Conservation (phyloP, 2,888 invertebrate species). For the Aelia acuminata region DNA sequence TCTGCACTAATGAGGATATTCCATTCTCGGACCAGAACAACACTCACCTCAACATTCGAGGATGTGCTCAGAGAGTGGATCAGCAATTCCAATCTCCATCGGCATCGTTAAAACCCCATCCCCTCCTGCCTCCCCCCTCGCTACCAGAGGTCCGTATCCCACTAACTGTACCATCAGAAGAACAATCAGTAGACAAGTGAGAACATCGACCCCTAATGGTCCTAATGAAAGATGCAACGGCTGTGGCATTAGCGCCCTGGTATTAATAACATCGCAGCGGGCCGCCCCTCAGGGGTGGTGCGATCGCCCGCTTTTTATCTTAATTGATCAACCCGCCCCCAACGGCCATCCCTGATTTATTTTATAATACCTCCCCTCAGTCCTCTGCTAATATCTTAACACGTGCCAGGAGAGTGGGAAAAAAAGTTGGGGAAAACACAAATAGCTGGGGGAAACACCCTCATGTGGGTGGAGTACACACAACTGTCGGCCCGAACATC, state of each 20-base stretch:
- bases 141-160: neutral
- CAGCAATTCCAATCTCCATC: neutral
- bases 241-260: neutral
- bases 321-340: conserved; percentile 50
- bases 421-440: conserved; percentile 2
- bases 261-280: conserved; percentile 48
- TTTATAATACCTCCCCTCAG: conserved; percentile 8
- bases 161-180: conserved; percentile 35
- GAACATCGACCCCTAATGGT: conserved; percentile 9
- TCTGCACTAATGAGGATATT: neutral
- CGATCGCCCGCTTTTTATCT: conserved; percentile 53
- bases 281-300: neutral
- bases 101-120: neutral
- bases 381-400: conserved; percentile 35
- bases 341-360: neutral
- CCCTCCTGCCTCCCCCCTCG: neutral
- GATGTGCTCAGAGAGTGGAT: neutral
- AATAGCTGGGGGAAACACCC: conserved; percentile 18
- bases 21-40: neutral
- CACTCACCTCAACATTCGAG: neutral
- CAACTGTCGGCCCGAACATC: neutral
- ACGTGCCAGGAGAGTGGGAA: neutral
- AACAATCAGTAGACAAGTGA: conserved; percentile 32
- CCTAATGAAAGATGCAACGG: conserved; percentile 53
- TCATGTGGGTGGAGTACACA: neutral